Evolutionary conservation across 2,113 vertebrate genomes (phyloP).

Genomic region (Coturnix japonica): DNA sequence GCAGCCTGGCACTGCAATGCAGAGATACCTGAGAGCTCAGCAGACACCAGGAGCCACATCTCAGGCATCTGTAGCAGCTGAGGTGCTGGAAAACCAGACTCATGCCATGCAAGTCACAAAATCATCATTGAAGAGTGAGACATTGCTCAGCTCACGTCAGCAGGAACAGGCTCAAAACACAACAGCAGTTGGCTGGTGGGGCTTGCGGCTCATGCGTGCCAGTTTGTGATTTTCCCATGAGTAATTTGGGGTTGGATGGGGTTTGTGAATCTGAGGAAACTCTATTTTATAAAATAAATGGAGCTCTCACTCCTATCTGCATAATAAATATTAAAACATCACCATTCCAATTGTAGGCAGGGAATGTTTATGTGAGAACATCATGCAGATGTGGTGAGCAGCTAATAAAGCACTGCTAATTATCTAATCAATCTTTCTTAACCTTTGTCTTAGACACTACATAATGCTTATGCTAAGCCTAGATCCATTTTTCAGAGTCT

Average conservation of each 20-base stretch:
- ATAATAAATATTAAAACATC: slow-evolving; percentile 56
- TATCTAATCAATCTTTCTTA: slow-evolving; percentile 73
- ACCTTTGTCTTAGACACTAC: slow-evolving; percentile 64
- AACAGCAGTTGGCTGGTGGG: rapidly evolving
- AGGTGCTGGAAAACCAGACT: background rate
- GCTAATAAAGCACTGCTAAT: slow-evolving; percentile 57
- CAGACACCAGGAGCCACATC: background rate
- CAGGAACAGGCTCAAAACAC: background rate
- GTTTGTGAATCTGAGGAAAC: background rate
- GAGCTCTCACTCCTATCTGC: background rate
- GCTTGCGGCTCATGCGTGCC: background rate
- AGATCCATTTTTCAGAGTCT: slow-evolving; percentile 59
- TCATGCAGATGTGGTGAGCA: slow-evolving; percentile 52
- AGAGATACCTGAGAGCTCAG: background rate
- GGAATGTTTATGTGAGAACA: slow-evolving; percentile 32
- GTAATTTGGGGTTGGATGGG: background rate
- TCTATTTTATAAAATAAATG: background rate
- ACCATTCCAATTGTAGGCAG: slow-evolving; percentile 24
- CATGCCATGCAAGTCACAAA: background rate
- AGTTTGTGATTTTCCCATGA: background rate
- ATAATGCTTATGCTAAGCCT: slow-evolving; percentile 18
- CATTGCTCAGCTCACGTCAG: rapidly evolving
- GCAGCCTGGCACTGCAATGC: background rate
- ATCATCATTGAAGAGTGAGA: background rate
- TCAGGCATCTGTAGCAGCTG: background rate